Base-by-base conservation (phyloP, 2,113 vertebrate species). In the Myrmecobius fasciatus region DNA sequence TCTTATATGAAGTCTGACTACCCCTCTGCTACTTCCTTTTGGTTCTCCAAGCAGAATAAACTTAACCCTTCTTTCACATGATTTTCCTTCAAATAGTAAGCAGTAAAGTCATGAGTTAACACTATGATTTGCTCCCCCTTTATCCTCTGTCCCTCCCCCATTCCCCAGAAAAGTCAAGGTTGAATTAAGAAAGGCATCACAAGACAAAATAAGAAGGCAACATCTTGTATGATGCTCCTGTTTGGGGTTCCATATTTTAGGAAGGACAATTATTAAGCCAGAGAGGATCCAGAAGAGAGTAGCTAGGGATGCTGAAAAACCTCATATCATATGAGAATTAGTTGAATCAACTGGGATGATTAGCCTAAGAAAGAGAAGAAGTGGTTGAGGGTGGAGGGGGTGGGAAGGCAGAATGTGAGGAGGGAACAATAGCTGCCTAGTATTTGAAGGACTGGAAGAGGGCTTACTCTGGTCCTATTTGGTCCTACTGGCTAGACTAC, bases 401-500 rank as follows among this genome's bases (percentile, higher is more conserved):
- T 60, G 60, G 20, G 20, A n/a, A n/a, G n/a, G 6, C 36, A 83
- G n/a, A 83, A 83, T 83, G 67, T 43, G n/a, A 17, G 67, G n/a
- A 24, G n/a, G n/a, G n/a, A 24, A 83, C 17, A 83, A 83, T 22
- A 83, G 6, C 20, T 43, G 7, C 8, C 7, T 24, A 43, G 67
- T 83, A 83, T 22, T 83, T 43, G 7, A 7, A 83, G 67, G 67
- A 43, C n/a, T 43, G n/a, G n/a, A 43, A 83, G 67, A 83, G 67
- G 20, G 12, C 14, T 75, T 75, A 14, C 10, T n/a, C 36, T 75
- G 36, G 67, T 83, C n/a, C 20, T 83, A 43, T 83, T 83, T 43
- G n/a, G 5, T 20, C 20, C 6, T 43, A 43, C 7, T 22, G 6
- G 20, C 2, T 24, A 8, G n/a, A 43, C 8, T 17, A n/a, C 0